Evolutionary conservation across 2,113 vertebrate species (phyloP), one percentile per base, ranked within the genome.

Genomic region (Aegithalos caudatus): DNA sequence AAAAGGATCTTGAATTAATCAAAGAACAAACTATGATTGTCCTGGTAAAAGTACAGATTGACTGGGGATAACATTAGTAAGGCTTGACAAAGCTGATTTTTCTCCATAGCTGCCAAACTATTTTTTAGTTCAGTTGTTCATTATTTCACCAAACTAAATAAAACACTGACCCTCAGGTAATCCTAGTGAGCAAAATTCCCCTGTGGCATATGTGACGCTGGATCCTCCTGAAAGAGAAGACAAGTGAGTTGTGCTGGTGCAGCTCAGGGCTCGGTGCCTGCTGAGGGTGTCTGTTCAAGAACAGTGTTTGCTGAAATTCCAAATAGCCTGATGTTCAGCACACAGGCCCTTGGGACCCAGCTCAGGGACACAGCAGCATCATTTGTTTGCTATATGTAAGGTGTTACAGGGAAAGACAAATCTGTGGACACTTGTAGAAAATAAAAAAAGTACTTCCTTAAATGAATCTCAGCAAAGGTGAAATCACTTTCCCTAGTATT

Each of bases 241-340:
- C 4, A 27, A 38, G 61, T 6, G 64, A 81, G 40, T 33, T 8
- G 25, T 16, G 6, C 25, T 2, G 1, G 7, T 61, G 61, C 6
- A 7, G 4, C 35, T 25, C 0, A 0, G 45, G 56, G n/a, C 58
- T 51, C 0, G 0, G 29, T n/a, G n/a, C n/a, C 37, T 67, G 70
- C 76, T 45, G 37, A 24, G 33, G 10, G 50, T 1, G 2, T 37
- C 61, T 14, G 28, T 37, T 61, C 3, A 10, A n/a, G 40, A 51
- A 0, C 0, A 1, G 15, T 6, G 14, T 56, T 73, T 90, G 45
- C 67, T 61, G 53, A 35, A 77, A 44, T 25, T 61, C 31, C 1
- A 0, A 1, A 5, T 6, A 31, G 81, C 13, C 50, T 73, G 20
- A 24, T 4, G 25, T 38, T 48, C 47, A 27, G 29, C 14, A 9